A percentile compares a stretch with the other conserved stretches of the same genome.
Conservation (phyloP, 2,113 vertebrate genomes). For the Cathartes aura region DNA sequence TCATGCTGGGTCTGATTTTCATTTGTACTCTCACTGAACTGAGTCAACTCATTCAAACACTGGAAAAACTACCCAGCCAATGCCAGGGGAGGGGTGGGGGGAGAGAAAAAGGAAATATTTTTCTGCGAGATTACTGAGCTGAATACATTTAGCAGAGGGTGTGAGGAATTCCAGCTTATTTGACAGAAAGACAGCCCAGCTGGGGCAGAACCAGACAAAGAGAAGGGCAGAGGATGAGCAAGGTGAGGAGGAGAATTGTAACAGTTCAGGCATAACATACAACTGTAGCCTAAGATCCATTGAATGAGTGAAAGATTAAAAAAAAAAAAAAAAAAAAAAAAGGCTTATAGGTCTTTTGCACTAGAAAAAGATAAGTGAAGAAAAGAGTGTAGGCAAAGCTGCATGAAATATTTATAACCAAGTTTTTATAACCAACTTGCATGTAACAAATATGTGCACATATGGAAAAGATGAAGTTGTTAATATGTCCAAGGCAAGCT, state of each 20-base stretch:
- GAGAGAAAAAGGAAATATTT: not conserved
- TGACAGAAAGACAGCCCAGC: not conserved
- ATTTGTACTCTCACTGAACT: not conserved
- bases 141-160: not conserved
- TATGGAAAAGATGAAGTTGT: not conserved
- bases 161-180: not conserved
- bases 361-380: not conserved
- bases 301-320: not conserved
- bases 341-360: rapidly evolving
- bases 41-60: not conserved
- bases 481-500: not conserved
- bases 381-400: rapidly evolving
- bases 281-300: not conserved
- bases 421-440: not conserved
- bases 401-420: not conserved
- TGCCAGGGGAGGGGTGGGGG: too few relatives aligned
- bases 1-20: not conserved
- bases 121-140: not conserved
- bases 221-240: not conserved
- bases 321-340: not conserved
- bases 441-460: not conserved
- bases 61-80: not conserved
- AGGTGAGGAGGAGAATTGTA: not conserved
- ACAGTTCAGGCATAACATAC: not conserved
- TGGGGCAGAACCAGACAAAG: not conserved